Evolutionary conservation across 2,888 invertebrate species (phyloP), one percentile per base, ranked within the genome.

Genomic region (Polietes domitor): DNA sequence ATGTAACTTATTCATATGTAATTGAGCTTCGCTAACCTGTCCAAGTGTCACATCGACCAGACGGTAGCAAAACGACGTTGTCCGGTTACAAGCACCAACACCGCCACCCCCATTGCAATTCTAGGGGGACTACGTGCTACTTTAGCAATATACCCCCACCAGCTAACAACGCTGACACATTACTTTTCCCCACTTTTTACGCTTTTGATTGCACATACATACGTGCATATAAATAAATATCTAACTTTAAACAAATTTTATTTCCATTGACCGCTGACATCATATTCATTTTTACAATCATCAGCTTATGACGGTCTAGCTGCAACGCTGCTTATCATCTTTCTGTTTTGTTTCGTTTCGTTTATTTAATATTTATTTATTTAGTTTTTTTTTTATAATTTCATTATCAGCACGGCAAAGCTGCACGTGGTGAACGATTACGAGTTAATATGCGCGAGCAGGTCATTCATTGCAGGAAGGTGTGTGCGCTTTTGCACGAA

Each of bases 251-350:
- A 47, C 47, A 47, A 47, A 47, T 47, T 15, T 2, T 58, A 77
- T 61, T 77, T 70, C 61, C 24, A 50, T 77, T 61, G 71, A 71
- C 37, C 75, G 24, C 50, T 65, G 75, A 53, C 75, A 75, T 75
- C 63, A 75, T n/a, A 47, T n/a, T n/a, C 47, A n/a, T 47, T 47
- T 47, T n/a, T 47, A 47, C 47, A 47, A 12, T 47, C 47, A 47
- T 47, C 47, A 47, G 47, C 47, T n/a, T 47, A 47, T 47, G 47
- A n/a, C 47, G 7, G 47, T 47, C n/a, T 47, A 32, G 5, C n/a
- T 37, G 37, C 37, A 37, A 37, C 12, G 12, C 4, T n/a, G 47
- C 47, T 47, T 47, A 47, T 47, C 47, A 41, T 7, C 41, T 37
- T 37, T 37, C 6, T 7, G 37, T 37, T 3, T 9, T 37, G 9